Evolutionary conservation across 2,888 invertebrate genomes (phyloP).

Genomic region (Yponomeuta evonymella): DNA sequence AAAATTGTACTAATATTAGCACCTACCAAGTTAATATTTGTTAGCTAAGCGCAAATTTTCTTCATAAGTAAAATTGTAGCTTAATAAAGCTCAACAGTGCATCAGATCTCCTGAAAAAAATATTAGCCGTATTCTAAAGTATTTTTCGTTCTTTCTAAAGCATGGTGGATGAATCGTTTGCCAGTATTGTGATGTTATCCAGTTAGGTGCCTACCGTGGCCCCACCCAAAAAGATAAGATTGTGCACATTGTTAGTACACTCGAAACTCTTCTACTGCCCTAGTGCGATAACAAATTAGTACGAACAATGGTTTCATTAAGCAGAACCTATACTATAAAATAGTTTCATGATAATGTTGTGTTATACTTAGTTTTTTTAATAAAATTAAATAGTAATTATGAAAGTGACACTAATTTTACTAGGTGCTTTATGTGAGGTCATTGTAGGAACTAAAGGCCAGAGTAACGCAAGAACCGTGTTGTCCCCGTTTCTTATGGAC

Average conservation of each 20-base stretch:
- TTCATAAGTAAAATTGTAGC: too few relatives aligned
- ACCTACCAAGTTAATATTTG: too few relatives aligned
- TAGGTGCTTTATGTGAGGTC: neutral
- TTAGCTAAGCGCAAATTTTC: too few relatives aligned
- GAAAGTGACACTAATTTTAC: neutral
- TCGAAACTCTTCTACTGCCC: slow-evolving; percentile 1
- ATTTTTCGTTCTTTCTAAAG: too few relatives aligned
- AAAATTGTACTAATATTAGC: too few relatives aligned
- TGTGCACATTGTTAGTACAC: slow-evolving; percentile 21
- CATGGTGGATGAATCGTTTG: too few relatives aligned
- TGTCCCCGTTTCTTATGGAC: slow-evolving; percentile 41
- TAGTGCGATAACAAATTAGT: slow-evolving; percentile 9
- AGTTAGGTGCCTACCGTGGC: slow-evolving; percentile 1
- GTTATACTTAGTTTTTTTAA: neutral
- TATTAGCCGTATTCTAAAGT: too few relatives aligned
- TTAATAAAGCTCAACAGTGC: too few relatives aligned
- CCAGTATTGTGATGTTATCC: too few relatives aligned
- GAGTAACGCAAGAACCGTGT: slow-evolving; percentile 19
- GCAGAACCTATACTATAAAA: neutral
- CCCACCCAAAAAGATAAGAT: slow-evolving; percentile 23
- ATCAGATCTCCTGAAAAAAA: too few relatives aligned
- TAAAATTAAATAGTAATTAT: neutral
- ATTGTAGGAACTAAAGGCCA: slow-evolving; percentile 10
- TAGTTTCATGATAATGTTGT: neutral
- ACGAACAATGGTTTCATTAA: neutral